Conservation (phyloP, 2,888 invertebrate genomes). For the Chironomus tentans region DNA sequence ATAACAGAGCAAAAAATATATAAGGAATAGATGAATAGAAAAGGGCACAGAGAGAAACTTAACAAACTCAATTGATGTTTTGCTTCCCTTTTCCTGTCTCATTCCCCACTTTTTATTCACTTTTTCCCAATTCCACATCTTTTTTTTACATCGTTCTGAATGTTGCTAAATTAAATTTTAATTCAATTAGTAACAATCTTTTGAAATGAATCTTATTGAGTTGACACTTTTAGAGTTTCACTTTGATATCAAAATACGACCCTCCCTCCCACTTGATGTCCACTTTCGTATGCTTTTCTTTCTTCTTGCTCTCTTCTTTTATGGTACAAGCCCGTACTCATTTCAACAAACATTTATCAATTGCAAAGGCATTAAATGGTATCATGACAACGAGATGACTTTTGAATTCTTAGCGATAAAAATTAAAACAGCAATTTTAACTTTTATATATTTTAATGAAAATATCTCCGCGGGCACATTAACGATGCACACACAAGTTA, state of each 20-base stretch:
- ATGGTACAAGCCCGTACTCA: no score
- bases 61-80: background rate
- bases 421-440: no score
- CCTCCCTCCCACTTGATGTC: no score
- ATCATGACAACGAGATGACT: no score
- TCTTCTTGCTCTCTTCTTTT: background rate
- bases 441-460: no score
- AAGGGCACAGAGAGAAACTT: background rate
- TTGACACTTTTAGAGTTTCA: background rate
- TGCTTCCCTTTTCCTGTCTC: background rate
- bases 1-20: no score
- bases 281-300: background rate
- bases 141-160: background rate
- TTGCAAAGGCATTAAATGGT: no score
- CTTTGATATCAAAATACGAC: background rate
- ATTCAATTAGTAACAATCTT: background rate
- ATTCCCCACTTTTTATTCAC: background rate
- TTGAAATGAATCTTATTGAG: background rate
- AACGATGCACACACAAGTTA: no score
- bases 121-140: background rate
- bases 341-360: no score
- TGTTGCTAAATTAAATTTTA: background rate
- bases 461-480: no score
- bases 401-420: no score
- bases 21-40: no score